Conservation (phyloP, 1,140 invertebrate genomes). For the Cherax quadricarinatus region DNA sequence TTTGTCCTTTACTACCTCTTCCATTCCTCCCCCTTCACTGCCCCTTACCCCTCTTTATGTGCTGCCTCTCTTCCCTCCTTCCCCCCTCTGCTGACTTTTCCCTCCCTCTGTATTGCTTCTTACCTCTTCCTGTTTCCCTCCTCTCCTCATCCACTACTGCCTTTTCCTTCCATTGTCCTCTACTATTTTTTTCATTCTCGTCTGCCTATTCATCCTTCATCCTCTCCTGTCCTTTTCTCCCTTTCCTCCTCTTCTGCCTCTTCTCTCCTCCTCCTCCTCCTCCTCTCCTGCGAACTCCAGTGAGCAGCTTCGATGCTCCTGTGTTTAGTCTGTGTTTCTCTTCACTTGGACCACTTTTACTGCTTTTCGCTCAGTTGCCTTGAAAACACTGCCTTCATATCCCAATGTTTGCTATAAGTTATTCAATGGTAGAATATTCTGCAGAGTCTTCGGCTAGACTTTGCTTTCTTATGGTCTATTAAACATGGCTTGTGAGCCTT, state of each 20-base stretch:
- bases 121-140: background rate
- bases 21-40: background rate
- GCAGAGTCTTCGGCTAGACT: background rate
- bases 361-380: conserved; percentile 46
- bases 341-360: conserved; percentile 46
- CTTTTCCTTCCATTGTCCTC: background rate
- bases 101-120: background rate
- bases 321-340: conserved; percentile 49
- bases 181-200: background rate
- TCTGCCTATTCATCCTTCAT: background rate
- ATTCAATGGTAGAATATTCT: background rate
- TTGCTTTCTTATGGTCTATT: background rate
- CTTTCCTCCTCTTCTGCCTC: background rate
- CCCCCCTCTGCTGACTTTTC: background rate
- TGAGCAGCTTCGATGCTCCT: conserved; percentile 40
- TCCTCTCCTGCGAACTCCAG: conserved; percentile 50
- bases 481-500: conserved; percentile 19
- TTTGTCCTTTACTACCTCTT: no score
- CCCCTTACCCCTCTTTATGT: background rate
- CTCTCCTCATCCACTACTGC: no score
- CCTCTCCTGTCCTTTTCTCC: background rate
- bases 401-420: background rate
- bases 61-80: background rate
- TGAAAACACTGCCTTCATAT: background rate
- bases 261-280: conserved; percentile 31